Evolutionary conservation across 2,888 invertebrate genomes (phyloP), one percentile per base, ranked within the genome.

Genomic region (Cataglyphis cursor): DNA sequence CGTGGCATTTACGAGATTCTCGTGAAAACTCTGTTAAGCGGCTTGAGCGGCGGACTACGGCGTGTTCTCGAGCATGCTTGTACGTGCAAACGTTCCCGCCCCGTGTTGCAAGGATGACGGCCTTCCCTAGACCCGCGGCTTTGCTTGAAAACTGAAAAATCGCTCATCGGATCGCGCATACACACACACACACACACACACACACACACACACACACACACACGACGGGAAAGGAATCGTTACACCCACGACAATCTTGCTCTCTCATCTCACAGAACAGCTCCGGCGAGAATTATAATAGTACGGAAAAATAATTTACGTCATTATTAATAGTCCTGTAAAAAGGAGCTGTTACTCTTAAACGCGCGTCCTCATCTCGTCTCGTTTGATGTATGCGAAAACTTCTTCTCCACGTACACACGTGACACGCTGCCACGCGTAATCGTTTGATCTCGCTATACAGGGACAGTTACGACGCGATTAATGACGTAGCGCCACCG

Each of bases 401-500:
- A 44, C 59, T 78, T 35, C 18, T 57, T 41, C 59, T 21, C 21
- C 44, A 15, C 51, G 24, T 70, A 31, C 12, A 31, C 31, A 15
- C 24, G 48, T 48, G 44, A 35, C 61, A n/a, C 61, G 61, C 41
- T 51, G 38, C 38, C 59, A 61, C 81, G 44, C 38, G 74, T 44
- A 48, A 70, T 62, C 74, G 78, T 75, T 75, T 62, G 76, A 73
- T 75, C 70, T 73, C 51, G 28, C 76, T 41, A 76, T 3, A 75
- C 66, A 76, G 57, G 15, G 59, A 61, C 54, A 59, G 48, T 72
- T 87, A 28, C 70, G 38, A 86, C 75, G 90, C 90, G 91, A 93
- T 93, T 93, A 93, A 93, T 91, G 90, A 90, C 91, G 86, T 87
- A 85, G 85, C 85, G 78, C 35, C 48, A 38, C 75, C 87, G 74